These are phyloP conservation scores for Orchestes rusci DNA, from an alignment of 2,888 invertebrate genomes.

Conservation along the genomic window DNA sequence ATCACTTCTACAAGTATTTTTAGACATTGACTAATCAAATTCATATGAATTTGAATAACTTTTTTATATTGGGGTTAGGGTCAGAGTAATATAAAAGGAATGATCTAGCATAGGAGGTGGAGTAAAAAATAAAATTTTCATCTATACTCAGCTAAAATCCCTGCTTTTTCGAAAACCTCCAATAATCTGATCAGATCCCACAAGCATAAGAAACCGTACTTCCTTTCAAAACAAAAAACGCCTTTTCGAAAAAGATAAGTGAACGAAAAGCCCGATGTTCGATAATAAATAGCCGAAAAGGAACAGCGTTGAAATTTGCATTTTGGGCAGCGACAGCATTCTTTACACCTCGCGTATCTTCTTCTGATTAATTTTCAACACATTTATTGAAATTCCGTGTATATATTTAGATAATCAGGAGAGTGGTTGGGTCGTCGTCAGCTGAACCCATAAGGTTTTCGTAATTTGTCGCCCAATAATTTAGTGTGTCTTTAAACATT, in stretches of 20 bases:
- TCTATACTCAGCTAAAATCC: too few relatives aligned
- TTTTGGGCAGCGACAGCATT: constrained; percentile 26
- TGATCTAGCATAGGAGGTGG: too few relatives aligned
- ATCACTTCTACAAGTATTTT: too few relatives aligned
- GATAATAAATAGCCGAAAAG: constrained; percentile 20
- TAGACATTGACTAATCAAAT: too few relatives aligned
- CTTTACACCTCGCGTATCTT: constrained; percentile 19
- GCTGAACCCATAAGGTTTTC: constrained; percentile 18
- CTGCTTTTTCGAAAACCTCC: too few relatives aligned
- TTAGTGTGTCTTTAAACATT: constrained; percentile 16
- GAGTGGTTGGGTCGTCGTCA: constrained; percentile 14
- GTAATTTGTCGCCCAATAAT: constrained; percentile 23
- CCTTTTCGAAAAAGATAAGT: constrained; percentile 21
- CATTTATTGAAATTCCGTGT: constrained; percentile 27
- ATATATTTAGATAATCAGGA: constrained; percentile 25
- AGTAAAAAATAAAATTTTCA: too few relatives aligned
- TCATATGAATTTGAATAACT: too few relatives aligned
- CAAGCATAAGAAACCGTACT: constrained; percentile 21
- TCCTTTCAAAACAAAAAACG: constrained; percentile 20
- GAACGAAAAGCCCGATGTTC: constrained; percentile 11
- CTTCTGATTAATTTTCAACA: constrained; percentile 25
- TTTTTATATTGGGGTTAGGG: too few relatives aligned
- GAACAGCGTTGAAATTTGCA: constrained; percentile 21
- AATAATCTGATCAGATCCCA: too few relatives aligned
- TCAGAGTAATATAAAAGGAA: too few relatives aligned